Percentiles rank a stretch among this genome's conserved stretches.
phyloP scores from a whole-genome alignment of 2,888 invertebrate species.

The Neuroscelio doddi region DNA sequence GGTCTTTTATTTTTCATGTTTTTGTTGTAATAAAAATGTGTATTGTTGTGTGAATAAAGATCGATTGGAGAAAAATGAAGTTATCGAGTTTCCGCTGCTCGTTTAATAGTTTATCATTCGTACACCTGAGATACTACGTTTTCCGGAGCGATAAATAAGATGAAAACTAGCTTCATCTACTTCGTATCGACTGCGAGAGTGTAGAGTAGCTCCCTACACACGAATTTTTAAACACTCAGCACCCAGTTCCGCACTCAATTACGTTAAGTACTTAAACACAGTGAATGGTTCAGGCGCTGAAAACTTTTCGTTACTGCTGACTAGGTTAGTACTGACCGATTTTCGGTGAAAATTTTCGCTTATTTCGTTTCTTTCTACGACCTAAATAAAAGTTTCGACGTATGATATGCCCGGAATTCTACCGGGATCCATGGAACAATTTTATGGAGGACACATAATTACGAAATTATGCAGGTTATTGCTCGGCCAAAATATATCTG shows the following conservation, averaged over 20 bases:
- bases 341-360: slow-evolving; percentile 3
- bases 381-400: slow-evolving; percentile 8
- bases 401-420: background rate
- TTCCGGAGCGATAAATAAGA: background rate
- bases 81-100: background rate
- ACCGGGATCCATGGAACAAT: slow-evolving; percentile 4
- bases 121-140: background rate
- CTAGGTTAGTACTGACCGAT: no score
- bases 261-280: slow-evolving; percentile 12
- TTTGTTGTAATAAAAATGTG: no score
- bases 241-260: slow-evolving; percentile 4
- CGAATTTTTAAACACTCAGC: slow-evolving; percentile 6
- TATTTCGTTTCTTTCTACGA: background rate
- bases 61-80: background rate
- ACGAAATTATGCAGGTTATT: slow-evolving; percentile 6
- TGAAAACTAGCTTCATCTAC: no score
- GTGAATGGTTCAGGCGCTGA: no score
- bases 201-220: background rate
- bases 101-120: background rate
- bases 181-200: no score
- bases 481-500: background rate
- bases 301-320: background rate
- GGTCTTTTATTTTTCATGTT: no score
- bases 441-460: slow-evolving; percentile 7
- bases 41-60: no score